These are phyloP conservation scores for Chrysopilus asiliformis DNA, from an alignment of 2,888 invertebrate genomes.

Conservation along the genomic window DNA sequence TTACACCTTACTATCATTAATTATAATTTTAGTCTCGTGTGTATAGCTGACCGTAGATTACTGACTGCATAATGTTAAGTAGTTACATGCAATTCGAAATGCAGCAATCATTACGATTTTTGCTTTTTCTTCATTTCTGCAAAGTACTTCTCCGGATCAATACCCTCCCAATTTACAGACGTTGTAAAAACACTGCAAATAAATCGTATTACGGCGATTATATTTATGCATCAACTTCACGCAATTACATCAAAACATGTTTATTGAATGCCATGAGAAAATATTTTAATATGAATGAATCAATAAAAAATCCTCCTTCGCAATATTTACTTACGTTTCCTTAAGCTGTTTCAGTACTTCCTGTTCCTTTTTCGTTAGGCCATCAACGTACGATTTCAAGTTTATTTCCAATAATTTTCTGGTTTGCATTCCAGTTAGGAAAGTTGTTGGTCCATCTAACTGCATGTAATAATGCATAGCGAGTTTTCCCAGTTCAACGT, in stretches of 20 bases:
- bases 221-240: no score
- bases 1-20: no score
- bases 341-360: constrained; percentile 47
- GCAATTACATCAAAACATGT: no score
- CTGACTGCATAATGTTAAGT: no score
- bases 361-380: constrained; percentile 52
- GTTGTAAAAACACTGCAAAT: constrained; percentile 36
- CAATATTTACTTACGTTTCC: constrained; percentile 44
- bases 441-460: constrained; percentile 50
- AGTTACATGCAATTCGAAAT: no score
- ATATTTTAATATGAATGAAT: no score
- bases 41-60: no score
- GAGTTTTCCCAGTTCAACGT: constrained; percentile 54
- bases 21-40: no score
- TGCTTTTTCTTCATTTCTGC: constrained; percentile 19
- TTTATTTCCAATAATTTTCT: constrained; percentile 47
- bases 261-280: no score
- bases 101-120: no score
- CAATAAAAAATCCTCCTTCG: no score
- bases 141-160: constrained; percentile 43
- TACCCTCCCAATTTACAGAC: constrained; percentile 47
- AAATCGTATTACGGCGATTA: no score
- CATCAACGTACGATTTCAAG: constrained; percentile 47
- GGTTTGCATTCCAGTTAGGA: constrained; percentile 65
- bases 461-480: constrained; percentile 52